These are phyloP conservation scores for Stercorarius parasiticus DNA, from an alignment of 2,113 vertebrate species.

Conservation along the genomic window DNA sequence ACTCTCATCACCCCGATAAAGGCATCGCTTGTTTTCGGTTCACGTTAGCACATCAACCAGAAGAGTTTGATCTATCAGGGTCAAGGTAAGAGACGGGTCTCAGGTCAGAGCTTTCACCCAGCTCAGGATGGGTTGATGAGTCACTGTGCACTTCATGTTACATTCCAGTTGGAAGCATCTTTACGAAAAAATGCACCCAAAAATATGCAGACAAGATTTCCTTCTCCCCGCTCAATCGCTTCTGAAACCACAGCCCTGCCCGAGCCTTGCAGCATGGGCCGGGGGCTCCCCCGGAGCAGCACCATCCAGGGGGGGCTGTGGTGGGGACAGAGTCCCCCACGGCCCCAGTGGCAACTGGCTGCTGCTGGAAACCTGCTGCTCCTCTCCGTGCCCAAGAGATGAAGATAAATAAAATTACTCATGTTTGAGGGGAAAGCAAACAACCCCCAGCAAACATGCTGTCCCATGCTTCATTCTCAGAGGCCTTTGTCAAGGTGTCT, in stretches of 20 bases:
- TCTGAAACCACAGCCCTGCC: background rate
- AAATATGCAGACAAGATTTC: fast-evolving
- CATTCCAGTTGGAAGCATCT: background rate
- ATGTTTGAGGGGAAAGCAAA: background rate
- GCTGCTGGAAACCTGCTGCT: fast-evolving
- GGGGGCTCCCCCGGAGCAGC: background rate
- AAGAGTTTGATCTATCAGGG: background rate
- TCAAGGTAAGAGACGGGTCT: background rate
- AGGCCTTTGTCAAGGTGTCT: background rate
- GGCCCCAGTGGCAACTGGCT: background rate
- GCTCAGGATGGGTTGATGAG: background rate
- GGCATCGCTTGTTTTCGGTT: background rate
- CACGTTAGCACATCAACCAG: background rate
- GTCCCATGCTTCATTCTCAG: fast-evolving
- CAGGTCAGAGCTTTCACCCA: background rate
- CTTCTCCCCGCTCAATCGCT: fast-evolving
- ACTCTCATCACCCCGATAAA: background rate
- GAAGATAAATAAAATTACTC: background rate
- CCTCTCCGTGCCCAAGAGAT: background rate
- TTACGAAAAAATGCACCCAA: background rate
- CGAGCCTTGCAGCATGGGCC: fast-evolving
- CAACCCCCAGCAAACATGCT: background rate
- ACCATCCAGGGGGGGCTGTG: fast-evolving
- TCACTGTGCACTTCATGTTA: background rate
- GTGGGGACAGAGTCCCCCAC: fast-evolving